Base-by-base conservation (phyloP, 1,140 invertebrate genomes). In the Xylocopa sonorina region DNA sequence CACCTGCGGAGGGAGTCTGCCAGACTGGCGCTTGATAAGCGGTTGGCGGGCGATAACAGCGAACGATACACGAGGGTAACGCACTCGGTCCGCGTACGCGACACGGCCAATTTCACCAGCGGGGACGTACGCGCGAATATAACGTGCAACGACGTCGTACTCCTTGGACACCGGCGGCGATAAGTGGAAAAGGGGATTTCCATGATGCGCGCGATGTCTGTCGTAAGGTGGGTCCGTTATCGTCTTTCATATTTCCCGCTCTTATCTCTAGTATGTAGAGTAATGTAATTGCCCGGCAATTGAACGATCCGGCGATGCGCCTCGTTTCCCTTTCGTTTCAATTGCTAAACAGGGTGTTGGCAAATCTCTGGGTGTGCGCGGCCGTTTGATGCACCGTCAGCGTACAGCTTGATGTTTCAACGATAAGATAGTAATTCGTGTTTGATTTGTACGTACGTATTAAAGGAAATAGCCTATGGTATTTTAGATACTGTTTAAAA, bases 11-110 rank as follows among this genome's bases (percentile, higher is more conserved):
- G 74, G 77, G 82, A 86, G 84, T 86, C 82, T 82, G 81, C 77
- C 83, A 88, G 85, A 85, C 88, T 88, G 85, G 87, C 83, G 83
- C 83, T 88, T 88, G 88, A 89, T 89, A 89, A 88, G 87, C 87
- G 80, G 76, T 85, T 83, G 81, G 82, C 81, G 83, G 38, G 81
- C 83, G 88, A 89, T 89, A 89, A 89, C 80, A 82, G 66, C 63
- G 75, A 72, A 78, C 74, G 84, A 82, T 78, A 78, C 74, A 46
- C 73, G 85, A 85, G 88, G 88, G 83, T 88, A 88, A 88, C 78
- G 87, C 67, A 86, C 87, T 87, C 84, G 7, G 34, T 32, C 72
- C 48, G 62, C 73, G n/a, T 78, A 74, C 58, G 64, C 32, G 53
- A 55, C 74, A 78, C n/a, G 71, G 79, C 41, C 53, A 53, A 75